phyloP scores from a whole-genome alignment of 2,888 invertebrate genomes.

The Omphaloscelis lunosa region DNA sequence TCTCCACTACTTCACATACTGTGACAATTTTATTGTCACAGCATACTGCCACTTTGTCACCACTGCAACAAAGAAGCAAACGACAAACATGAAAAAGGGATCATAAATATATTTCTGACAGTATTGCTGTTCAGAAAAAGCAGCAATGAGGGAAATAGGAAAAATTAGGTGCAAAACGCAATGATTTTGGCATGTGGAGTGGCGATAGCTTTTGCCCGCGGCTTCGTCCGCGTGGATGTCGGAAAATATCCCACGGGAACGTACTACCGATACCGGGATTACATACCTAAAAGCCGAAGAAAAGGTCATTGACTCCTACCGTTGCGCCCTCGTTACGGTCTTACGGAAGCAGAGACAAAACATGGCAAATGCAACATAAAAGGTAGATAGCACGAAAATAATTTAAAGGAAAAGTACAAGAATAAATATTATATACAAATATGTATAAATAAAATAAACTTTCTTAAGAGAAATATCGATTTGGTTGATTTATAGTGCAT shows the following conservation, averaged over 20 bases:
- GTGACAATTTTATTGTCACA: conserved; percentile 87
- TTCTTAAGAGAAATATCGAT: neutral
- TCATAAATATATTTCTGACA: neutral
- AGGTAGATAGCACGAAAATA: neutral
- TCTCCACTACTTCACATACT: conserved; percentile 77
- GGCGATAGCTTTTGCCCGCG: too few species aligned
- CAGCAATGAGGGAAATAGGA: neutral
- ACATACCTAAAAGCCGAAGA: too few species aligned
- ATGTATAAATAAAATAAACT: neutral
- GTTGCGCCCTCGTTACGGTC: too few species aligned
- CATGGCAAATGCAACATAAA: neutral
- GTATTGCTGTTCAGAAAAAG: neutral
- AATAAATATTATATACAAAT: neutral
- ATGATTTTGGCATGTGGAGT: too few species aligned
- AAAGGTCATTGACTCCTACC: too few species aligned
- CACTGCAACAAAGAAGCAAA: conserved; percentile 72
- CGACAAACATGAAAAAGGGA: neutral
- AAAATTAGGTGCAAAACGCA: neutral
- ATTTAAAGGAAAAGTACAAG: neutral
- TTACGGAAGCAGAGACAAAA: neutral
- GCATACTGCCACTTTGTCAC: conserved; percentile 82
- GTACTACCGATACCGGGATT: too few species aligned
- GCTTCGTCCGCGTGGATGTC: too few species aligned
- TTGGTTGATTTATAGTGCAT: neutral
- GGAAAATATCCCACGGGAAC: too few species aligned